Base-by-base conservation (phyloP, 2,797 vertebrate species). In the Acropternis orthonyx region DNA sequence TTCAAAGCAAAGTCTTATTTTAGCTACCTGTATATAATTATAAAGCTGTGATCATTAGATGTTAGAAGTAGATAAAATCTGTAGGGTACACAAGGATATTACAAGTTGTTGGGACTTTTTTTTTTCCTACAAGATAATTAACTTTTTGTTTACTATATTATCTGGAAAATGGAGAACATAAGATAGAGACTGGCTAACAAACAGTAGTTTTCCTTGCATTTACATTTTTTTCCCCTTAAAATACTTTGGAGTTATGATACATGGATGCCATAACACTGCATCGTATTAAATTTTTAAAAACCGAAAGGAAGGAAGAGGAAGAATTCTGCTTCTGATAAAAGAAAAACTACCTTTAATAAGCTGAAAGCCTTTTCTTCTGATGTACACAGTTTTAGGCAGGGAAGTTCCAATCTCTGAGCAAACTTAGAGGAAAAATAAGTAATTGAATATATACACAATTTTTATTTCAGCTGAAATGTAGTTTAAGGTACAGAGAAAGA, bases 1-100 rank as follows among this genome's bases (percentile, higher is more conserved):
- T 80, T 83, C 82, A 92, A 85, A 93, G 44, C 37, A 61, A 82
- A 91, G 22, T 39, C 43, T 80, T 94, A 61, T 55, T 96, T 95
- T 91, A 85, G 26, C 24, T 54, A 67, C 21, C 15, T 63, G 17
- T 32, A 49, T 54, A 32, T 80, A 80, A 76, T 82, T 75, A 51
- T 48, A 68, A 89, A 87, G n/a, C 24, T 65, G 30, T 73, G 48
- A 81, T 89, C 36, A 62, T 55, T 23, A 72, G 41, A 49, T 72
- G 7, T 44, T 72, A 84, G 37, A 71, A 77, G n/a, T 19, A 68
- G 66, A 88, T 76, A 81, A 75, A 71, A 73, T 69, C 51, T 69
- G 36, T 36, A 88, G 51, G 16, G 36, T 75, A 74, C n/a, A 58
- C n/a, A 85, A 80, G 18, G 16, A 48, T 55, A 65, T 67, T 77